These are phyloP conservation scores for Byasa hedistus DNA, from an alignment of 2,888 invertebrate genomes.

Conservation along the genomic window DNA sequence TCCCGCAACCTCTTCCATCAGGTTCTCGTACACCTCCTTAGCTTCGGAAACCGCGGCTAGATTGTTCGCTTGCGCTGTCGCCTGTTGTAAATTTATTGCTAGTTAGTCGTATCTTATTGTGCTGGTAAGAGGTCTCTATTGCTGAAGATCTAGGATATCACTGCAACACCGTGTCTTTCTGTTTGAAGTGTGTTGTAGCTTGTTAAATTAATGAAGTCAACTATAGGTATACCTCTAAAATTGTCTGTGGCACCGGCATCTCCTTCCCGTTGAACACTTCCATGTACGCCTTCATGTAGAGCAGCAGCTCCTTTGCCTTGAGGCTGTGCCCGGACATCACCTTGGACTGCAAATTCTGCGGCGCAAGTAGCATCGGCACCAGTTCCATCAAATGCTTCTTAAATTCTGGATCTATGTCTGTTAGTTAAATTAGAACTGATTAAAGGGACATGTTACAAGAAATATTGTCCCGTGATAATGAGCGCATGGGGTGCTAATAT, in stretches of 20 bases:
- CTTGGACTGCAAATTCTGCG: conserved; percentile 94
- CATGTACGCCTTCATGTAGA: conserved; percentile 98
- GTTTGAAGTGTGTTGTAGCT: too few species aligned
- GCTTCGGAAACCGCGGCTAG: conserved; percentile 96
- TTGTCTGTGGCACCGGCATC: conserved; percentile 98
- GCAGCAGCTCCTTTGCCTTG: conserved; percentile 93
- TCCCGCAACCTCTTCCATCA: conserved; percentile 97
- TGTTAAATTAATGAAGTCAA: too few species aligned
- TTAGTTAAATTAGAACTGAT: conserved; percentile 37
- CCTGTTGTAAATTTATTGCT: conserved; percentile 75
- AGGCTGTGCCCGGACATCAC: conserved; percentile 96
- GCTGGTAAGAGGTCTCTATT: neutral
- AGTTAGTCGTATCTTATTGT: neutral
- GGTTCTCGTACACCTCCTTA: conserved; percentile 90
- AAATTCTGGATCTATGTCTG: conserved; percentile 96
- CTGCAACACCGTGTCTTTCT: too few species aligned
- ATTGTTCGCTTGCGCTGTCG: conserved; percentile 99
- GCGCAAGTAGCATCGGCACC: conserved; percentile 92
- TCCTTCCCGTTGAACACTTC: conserved; percentile 98
- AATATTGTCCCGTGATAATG: neutral
- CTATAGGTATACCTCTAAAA: conserved; percentile 96
- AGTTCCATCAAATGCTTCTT: conserved; percentile 89
- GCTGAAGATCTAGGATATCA: too few species aligned
- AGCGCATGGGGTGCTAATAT: neutral
- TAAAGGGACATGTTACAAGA: neutral